Base-by-base conservation (phyloP, 2,797 vertebrate species). In the Lepus oiostolus region DNA sequence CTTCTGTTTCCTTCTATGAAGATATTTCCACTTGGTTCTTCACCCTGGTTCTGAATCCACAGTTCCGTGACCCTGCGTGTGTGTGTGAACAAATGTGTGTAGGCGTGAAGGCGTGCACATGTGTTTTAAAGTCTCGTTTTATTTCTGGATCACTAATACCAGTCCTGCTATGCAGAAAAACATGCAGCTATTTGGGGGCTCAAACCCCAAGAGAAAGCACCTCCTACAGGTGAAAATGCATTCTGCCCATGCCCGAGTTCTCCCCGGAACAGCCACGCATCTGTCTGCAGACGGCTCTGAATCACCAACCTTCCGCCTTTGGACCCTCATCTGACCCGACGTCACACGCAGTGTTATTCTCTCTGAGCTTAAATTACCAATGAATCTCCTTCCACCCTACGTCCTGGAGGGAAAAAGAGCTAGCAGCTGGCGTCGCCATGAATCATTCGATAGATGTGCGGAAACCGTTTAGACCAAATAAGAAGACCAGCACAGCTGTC, bases 171-270 rank as follows among this genome's bases (percentile, higher is more conserved):
- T 96, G 94, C 24, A 93, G 94, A 86, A 97, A 98, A 98, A 71
- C 92, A 93, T 95, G 97, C 95, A 97, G 94, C 97, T 97, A 95
- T 88, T 96, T 82, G 96, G 94, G 97, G 93, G 79, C 93, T 97
- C 86, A 85, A 86, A 68, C 93, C 97, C 42, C 95, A 93, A 92
- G 94, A 95, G 89, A 65, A 98, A 97, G 95, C 89, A 63, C 75
- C 93, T 54, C 32, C 76, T 87, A 50, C 38, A 86, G 8, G 88
- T 96, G 88, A 92, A 93, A 89, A 94, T 24, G 7, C 75, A 63
- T 67, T 91, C 74, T 21, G 42, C 67, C 70, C 28, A 76, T 84
- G 92, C 93, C 67, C 85, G 58, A 54, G 54, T 60, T 70, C 79
- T 91, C 10, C 50, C 91, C 12, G 80, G 17, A 79, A 90, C 62